Evolutionary conservation across 2,797 vertebrate species (phyloP).

Genomic region (Enteromius thamalakanensis): DNA sequence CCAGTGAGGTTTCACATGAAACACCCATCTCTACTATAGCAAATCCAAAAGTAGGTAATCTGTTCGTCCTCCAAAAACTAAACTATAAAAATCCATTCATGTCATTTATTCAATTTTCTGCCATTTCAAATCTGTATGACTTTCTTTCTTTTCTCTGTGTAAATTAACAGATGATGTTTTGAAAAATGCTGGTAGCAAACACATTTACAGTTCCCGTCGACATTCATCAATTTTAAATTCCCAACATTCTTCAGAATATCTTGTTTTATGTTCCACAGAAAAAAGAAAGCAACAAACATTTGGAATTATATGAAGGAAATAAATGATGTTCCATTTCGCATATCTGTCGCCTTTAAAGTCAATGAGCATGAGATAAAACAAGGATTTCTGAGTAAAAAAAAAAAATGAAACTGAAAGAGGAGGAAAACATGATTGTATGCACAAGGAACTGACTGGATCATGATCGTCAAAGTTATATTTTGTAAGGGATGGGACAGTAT

Average conservation of each 20-base stretch:
- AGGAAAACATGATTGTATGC: background rate
- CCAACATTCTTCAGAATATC: background rate
- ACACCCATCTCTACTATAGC: background rate
- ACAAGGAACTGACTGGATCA: background rate
- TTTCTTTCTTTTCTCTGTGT: background rate
- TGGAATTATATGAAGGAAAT: background rate
- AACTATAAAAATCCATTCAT: background rate
- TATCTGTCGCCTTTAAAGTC: background rate
- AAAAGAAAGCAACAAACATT: background rate
- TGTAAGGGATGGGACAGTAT: no score
- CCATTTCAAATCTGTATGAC: background rate
- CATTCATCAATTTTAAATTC: background rate
- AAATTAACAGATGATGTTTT: background rate
- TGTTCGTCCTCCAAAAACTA: background rate
- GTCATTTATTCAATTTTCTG: background rate
- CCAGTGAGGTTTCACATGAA: background rate
- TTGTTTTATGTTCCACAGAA: background rate
- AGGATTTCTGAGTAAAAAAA: background rate
- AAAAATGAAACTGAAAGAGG: background rate
- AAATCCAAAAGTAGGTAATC: background rate
- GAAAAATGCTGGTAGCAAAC: background rate
- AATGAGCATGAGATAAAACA: background rate
- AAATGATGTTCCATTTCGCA: background rate
- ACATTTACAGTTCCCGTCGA: background rate
- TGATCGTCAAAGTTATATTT: background rate